phyloP scores from a whole-genome alignment of 1,140 invertebrate species.

The Heliconius melpomene region DNA sequence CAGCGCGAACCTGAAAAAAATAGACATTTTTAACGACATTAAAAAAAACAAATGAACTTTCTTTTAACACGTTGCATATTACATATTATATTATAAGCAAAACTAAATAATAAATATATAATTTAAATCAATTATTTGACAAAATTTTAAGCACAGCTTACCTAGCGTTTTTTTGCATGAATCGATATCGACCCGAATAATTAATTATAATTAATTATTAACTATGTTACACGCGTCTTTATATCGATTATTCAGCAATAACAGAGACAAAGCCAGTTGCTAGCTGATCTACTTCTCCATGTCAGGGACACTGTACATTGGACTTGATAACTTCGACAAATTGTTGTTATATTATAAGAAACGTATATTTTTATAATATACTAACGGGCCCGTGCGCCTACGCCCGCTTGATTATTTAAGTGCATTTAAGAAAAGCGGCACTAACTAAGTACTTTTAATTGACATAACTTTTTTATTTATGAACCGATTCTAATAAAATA shows the following conservation, averaged over 20 bases:
- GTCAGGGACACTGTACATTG: conserved; percentile 3
- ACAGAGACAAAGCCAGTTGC: conserved; percentile 27
- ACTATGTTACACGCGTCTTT: conserved; percentile 28
- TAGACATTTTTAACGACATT: background rate
- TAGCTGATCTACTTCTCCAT: conserved; percentile 17
- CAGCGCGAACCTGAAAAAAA: background rate
- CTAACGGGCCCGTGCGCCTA: no score
- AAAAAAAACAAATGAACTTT: background rate
- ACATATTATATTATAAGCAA: background rate
- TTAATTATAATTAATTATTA: background rate
- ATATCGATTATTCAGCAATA: conserved; percentile 20
- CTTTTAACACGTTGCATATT: background rate
- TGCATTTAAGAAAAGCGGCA: no score
- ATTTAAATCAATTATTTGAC: background rate
- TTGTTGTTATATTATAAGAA: background rate
- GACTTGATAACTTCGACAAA: background rate
- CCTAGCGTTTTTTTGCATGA: conserved; percentile 4
- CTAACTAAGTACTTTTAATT: no score
- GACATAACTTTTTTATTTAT: no score
- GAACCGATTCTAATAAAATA: no score
- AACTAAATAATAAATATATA: background rate
- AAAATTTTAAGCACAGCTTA: conserved; percentile 18
- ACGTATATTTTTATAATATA: background rate
- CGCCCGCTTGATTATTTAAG: no score
- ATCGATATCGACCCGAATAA: conserved; percentile 25